Conservation (phyloP, 2,888 invertebrate genomes). For the Labia minor region DNA sequence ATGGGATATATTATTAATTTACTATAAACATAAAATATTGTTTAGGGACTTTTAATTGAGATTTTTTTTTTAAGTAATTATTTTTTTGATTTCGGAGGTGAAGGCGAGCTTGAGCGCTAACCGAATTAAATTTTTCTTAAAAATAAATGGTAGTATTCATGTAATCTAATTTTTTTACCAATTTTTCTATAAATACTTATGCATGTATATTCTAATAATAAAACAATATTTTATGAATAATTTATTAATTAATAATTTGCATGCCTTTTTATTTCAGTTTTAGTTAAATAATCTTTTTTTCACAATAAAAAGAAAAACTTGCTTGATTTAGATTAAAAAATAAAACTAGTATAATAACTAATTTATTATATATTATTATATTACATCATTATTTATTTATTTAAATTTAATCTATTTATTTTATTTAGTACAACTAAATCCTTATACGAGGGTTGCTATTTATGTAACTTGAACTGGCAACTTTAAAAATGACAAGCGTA, state of each 20-base stretch:
- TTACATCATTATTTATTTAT: no score
- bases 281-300: no score
- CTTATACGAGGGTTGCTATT: no score
- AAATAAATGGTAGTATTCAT: not conserved
- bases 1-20: not conserved
- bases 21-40: not conserved
- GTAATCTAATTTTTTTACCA: not conserved
- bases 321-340: no score
- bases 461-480: no score
- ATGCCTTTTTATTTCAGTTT: not conserved
- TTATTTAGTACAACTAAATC: no score
- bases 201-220: not conserved
- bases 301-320: no score
- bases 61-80: not conserved
- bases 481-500: no score
- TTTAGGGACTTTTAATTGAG: not conserved
- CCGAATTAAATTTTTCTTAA: not conserved
- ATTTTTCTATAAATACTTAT: not conserved
- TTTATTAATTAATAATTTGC: not conserved
- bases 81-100: not conserved
- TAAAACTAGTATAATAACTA: no score
- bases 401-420: no score
- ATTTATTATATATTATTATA: no score
- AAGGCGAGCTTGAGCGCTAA: conserved; percentile 4
- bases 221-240: conserved; percentile 9